Conservation (phyloP, 2,797 vertebrate species). For the Buphagus erythrorhynchus region DNA sequence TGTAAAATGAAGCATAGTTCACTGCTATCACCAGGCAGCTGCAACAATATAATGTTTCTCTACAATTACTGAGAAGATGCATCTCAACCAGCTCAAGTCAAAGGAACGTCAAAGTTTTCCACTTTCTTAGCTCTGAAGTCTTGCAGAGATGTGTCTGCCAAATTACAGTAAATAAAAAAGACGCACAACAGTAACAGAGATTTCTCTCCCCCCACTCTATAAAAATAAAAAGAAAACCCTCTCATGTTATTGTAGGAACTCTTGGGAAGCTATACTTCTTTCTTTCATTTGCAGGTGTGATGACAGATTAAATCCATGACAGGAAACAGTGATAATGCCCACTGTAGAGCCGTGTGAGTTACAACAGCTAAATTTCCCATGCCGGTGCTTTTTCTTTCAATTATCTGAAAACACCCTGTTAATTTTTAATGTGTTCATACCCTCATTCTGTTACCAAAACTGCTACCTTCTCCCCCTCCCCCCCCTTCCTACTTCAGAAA, state of each 20-base stretch:
- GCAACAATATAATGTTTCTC: conserved; percentile 1
- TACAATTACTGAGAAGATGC: not conserved
- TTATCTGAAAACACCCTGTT: conserved; percentile 55
- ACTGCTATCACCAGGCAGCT: not conserved
- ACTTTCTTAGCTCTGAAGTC: conserved; percentile 28
- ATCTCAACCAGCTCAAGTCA: not conserved
- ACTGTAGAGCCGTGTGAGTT: not conserved
- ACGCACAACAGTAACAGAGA: not conserved
- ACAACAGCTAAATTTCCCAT: not conserved
- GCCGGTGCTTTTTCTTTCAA: not conserved
- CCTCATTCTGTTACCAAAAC: conserved; percentile 20
- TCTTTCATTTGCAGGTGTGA: conserved; percentile 42
- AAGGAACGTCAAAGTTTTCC: conserved; percentile 28
- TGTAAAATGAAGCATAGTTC: not conserved
- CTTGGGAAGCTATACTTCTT: conserved; percentile 9
- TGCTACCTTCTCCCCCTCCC: not conserved
- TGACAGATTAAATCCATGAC: conserved; percentile 46
- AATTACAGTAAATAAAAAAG: conserved; percentile 41
- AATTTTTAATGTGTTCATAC: conserved; percentile 48
- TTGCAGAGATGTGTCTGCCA: conserved; percentile 7
- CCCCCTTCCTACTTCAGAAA: conserved; percentile 11
- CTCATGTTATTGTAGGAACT: conserved; percentile 21
- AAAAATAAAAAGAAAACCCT: not conserved
- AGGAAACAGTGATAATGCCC: conserved; percentile 40
- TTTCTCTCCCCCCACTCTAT: not conserved